Base-by-base conservation (phyloP, 2,888 invertebrate species). In the Beris chalybata region DNA sequence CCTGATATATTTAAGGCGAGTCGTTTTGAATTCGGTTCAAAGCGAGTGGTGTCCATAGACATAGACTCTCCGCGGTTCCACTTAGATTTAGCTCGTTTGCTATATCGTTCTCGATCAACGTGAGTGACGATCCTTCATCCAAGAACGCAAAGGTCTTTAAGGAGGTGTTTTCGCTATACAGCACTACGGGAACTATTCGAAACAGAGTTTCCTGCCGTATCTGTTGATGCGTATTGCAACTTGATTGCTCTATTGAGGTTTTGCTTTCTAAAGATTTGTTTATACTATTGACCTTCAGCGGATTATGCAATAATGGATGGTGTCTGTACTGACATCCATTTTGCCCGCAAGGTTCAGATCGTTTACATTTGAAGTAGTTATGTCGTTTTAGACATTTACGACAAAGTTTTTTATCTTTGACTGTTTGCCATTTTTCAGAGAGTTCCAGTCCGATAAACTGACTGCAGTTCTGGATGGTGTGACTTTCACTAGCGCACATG, bases 11-110 rank as follows among this genome's bases (percentile, higher is more conserved):
- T 22, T 30, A 69, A 22, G 12, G 22, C 59, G 12, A 69, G 48
- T 44, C 56, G 58, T 54, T 65, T 55, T 7, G 71, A 70, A 9
- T 64, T 63, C 12, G 61, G 48, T 54, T 71, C 71, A 53, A 32
- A 50, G 15, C 69, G 65, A 32, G 66, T 52, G 22, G 68, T 52
- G 43, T 69, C 67, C 9, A n/a, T 57, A 70, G 44, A 48, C 70
- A 69, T 22, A 48, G 22, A 48, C 15, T 15, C 22, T 48, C 48
- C 22, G 48, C 13, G 22, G 22, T 15, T 22, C 48, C 48, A 48
- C 22, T 22, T 48, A 48, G 22, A 48, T 48, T 48, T 48, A 48
- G 22, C 12, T 48, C 6, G 4, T 48, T 48, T 11, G 48, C 22
- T 22, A 22, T 22, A 22, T 48, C 6, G 13, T 48, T 22, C 48